Evolutionary conservation across 2,113 vertebrate species (phyloP).

Genomic region (Thermophis baileyi): DNA sequence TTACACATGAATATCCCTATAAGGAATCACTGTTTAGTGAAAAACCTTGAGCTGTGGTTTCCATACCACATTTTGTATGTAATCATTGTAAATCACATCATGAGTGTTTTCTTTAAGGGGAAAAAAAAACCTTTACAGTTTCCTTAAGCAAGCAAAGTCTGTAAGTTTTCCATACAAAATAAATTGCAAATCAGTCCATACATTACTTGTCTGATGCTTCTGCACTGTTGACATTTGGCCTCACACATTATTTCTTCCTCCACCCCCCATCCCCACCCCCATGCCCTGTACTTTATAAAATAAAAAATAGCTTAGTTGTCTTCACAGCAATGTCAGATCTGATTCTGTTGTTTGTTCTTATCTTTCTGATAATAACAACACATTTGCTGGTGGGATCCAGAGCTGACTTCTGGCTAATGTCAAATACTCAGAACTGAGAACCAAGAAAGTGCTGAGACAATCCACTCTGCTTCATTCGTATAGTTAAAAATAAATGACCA

Average conservation of each 20-base stretch:
- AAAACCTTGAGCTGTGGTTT: neutral
- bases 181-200: neutral
- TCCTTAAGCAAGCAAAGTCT: neutral
- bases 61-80: neutral
- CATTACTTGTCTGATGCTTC: neutral
- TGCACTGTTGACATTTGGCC: neutral
- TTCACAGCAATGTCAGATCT: constrained; percentile 11
- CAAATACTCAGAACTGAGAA: constrained; percentile 12
- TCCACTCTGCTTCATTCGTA: neutral
- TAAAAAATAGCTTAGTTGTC: neutral
- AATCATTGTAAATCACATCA: neutral
- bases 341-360: constrained; percentile 21
- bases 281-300: neutral
- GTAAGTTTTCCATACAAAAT: neutral
- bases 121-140: neutral
- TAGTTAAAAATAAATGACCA: neutral
- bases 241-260: neutral
- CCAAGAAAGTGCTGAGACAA: neutral
- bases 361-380: constrained; percentile 21
- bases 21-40: neutral
- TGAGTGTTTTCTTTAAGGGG: neutral
- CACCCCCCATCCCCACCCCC: neutral
- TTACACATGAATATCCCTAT: neutral
- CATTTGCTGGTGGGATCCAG: constrained; percentile 3
- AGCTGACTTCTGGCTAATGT: constrained; percentile 13